Evolutionary conservation across 2,888 invertebrate genomes (phyloP), one percentile per base, ranked within the genome.

Genomic region (Heteromurus nitidus): DNA sequence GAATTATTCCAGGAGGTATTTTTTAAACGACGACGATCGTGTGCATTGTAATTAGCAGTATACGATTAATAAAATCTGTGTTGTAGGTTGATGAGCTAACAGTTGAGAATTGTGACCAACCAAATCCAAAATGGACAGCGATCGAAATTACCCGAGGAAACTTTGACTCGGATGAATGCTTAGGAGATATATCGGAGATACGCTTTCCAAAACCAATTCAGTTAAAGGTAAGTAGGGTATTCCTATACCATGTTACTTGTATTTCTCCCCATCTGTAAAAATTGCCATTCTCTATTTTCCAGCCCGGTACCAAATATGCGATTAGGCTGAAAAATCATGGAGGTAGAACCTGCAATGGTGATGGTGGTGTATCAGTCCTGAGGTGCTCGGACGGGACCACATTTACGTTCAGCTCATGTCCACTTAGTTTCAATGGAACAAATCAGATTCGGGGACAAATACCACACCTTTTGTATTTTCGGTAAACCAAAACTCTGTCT

Each of bases 401-500:
- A 1, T 98, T 98, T 89, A 93, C 94, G 62, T 98, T 96, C 89
- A 93, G 94, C 30, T 94, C 96, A 0, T 97, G 97, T 89, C 95
- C 97, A 13, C 91, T 98, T 58, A 97, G 97, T 89, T 96, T 95
- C 89, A 98, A 98, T 89, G 98, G 98, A n/a, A 98, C 98, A 0
- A 97, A 96, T 7, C 93, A 97, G 84, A 94, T 95, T 0, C 92
- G 98, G 72, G 99, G 99, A 11, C 99, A 99, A 91, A 93, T 99
- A 88, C 98, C 99, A 0, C 94, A 95, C 88, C 92, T 99, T 64
- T 91, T 98, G 18, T 99, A 98, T 88, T 96, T 93, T 90, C 95
- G 94, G 93, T 94, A 89, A 86, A 86, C 20, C 20, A 26, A 3
- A 26, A 18, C 18, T 68, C n/a, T n/a, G n/a, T n/a, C n/a, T n/a